Evolutionary conservation across 2,797 vertebrate genomes (phyloP), one percentile per base, ranked within the genome.

Genomic region (Pachyuromys duprasi): DNA sequence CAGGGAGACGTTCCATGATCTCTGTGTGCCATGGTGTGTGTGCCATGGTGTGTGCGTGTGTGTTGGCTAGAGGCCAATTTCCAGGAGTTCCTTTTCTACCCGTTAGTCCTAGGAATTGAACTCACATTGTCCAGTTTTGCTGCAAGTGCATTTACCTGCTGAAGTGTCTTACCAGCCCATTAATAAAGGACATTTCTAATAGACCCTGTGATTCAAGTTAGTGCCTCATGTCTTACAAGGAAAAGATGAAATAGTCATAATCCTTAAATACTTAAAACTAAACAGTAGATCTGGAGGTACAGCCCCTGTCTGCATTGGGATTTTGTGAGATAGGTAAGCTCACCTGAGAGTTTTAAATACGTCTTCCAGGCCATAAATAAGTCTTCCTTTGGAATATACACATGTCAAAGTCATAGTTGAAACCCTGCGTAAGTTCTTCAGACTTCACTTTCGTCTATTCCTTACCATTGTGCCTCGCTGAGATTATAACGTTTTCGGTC

Each of bases 361-460:
- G 12, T 91, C n/a, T 89, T 14, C 4, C 82, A 63, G 24, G 15
- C 28, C 26, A 72, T 67, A 74, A 1, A 6, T 78, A 20, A 80
- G 28, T n/a, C 14, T 88, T 93, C 83, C 14, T 70, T 82, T 80
- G 33, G 22, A 75, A 87, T 55, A 33, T 15, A 33, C 13, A 87
- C 14, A 76, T 24, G 9, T 91, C 62, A 55, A 39, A 87, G 28
- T 36, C 24, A 0, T 53, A n/a, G 70, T 9, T 80, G 39, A 91
- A 92, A 6, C 69, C 31, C 45, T 87, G 13, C 88, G 26, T 45
- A 80, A 92, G 60, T 8, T 39, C 45, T 94, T 36, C 49, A 3
- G n/a, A 65, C 39, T 95, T 96, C 70, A 94, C 94, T 94, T 96
- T 98, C 93, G 20, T 94, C 87, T 96, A 69, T 96, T 96, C 67